phyloP scores from a whole-genome alignment of 1,140 invertebrate genomes.

The Drosophila equinoxialis region DNA sequence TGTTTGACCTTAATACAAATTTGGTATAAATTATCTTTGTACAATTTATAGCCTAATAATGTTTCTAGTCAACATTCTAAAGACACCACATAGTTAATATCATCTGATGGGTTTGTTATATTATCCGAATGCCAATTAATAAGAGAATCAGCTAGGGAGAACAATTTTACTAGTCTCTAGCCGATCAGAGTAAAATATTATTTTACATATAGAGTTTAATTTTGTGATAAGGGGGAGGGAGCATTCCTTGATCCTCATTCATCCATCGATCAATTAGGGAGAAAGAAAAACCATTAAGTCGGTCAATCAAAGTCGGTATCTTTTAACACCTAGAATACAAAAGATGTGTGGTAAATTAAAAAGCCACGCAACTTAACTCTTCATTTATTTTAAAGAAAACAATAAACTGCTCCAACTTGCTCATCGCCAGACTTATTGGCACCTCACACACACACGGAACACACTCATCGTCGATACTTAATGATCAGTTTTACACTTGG shows the following conservation, averaged over 20 bases:
- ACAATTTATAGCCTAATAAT: background rate
- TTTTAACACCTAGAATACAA: slow-evolving; percentile 36
- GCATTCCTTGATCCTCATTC: slow-evolving; percentile 5
- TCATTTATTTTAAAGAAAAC: slow-evolving; percentile 51
- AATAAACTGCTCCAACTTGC: slow-evolving; percentile 45
- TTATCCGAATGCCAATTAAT: too few relatives aligned
- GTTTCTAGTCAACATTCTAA: background rate
- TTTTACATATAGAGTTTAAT: too few relatives aligned
- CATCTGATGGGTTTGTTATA: background rate
- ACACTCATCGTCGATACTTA: slow-evolving; percentile 42
- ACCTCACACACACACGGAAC: slow-evolving; percentile 36
- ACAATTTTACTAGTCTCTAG: too few relatives aligned
- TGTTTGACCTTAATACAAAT: background rate
- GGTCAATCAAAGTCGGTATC: slow-evolving; percentile 39
- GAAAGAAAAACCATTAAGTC: slow-evolving; percentile 44
- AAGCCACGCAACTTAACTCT: slow-evolving; percentile 54
- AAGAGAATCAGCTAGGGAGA: too few relatives aligned
- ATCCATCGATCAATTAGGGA: background rate
- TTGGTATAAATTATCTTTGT: background rate
- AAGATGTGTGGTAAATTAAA: slow-evolving; percentile 50
- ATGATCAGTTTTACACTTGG: slow-evolving; percentile 73
- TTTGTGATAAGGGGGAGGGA: background rate
- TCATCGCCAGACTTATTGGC: slow-evolving; percentile 63
- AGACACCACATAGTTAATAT: background rate
- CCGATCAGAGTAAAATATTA: too few relatives aligned